These are phyloP conservation scores for Rhopalosiphum nymphaeae DNA, from an alignment of 2,888 invertebrate genomes.

Conservation along the genomic window DNA sequence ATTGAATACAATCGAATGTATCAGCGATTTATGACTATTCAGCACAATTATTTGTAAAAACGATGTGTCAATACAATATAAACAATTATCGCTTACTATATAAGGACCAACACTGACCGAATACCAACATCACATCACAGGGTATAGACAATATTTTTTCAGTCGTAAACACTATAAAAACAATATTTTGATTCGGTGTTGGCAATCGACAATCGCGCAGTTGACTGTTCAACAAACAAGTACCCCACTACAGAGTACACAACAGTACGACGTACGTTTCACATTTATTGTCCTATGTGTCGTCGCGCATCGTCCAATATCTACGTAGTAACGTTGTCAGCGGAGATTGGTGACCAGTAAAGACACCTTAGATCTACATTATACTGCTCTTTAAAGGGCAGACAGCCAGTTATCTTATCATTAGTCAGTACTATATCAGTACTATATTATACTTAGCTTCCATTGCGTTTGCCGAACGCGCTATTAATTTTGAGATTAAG, in stretches of 20 bases:
- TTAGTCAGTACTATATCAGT: too few relatives aligned
- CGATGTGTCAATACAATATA: neutral
- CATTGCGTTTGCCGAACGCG: neutral
- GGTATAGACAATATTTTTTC: neutral
- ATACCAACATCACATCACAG: neutral
- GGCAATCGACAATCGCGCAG: fast-evolving
- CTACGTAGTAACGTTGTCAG: too few relatives aligned
- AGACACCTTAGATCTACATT: too few relatives aligned
- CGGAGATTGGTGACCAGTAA: too few relatives aligned
- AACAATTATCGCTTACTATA: neutral
- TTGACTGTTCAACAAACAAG: too few relatives aligned
- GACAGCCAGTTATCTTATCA: too few relatives aligned
- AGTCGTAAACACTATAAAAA: too few relatives aligned
- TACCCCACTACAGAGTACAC: too few relatives aligned
- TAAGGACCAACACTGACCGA: neutral
- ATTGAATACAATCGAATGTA: neutral
- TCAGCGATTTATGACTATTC: neutral
- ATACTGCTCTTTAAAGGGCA: too few relatives aligned
- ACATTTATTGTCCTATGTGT: too few relatives aligned
- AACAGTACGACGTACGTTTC: too few relatives aligned
- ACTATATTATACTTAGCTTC: neutral
- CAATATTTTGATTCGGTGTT: neutral
- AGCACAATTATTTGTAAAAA: neutral
- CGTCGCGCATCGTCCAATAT: too few relatives aligned
- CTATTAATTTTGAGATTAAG: neutral